Base-by-base conservation (phyloP, 2,888 invertebrate genomes). In the Lathronympha strigana region DNA sequence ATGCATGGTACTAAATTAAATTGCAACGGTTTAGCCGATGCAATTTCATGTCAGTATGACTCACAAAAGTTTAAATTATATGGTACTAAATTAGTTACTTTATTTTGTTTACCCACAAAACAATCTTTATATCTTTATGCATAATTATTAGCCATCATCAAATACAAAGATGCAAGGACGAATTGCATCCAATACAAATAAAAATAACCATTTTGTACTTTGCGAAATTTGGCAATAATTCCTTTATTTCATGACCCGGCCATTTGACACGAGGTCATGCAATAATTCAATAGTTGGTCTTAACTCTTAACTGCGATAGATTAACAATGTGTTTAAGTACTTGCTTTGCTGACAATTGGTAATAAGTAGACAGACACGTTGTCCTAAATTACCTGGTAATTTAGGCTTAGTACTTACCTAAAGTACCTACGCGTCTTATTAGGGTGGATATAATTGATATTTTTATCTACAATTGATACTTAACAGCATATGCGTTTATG, bases 231-330 rank as follows among this genome's bases (percentile, higher is more conserved):
- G 31, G 55, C 55, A 63, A 63, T 57, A 63, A 63, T 40, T 28
- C 40, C 38, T 13, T 36, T 40, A 21, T 49, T 57, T 57, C 63
- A 33, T 25, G 51, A 63, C 15, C 33, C 11, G 58, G 25, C 17
- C 57, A 63, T 63, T 51, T 51, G 43, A 63, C 51, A 43, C 63
- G 43, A 63, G 63, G 63, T 58, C 63, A 43, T 1, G n/a, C 45
- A 15, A 51, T 57, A 57, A 33, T 23, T 17, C 19, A 53, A 33
- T 23, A 43, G 28, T 25, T 40, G 25, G 33, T 3, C 25, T 15
- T 15, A 25, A 31, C 43, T 17, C 23, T 36, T 54, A 54, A 54
- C 33, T 38, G 25, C 43, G 40, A 38, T 40, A 33, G 31, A 15
- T 51, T 33, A 36, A 63, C 58, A 43, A 36, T 63, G 11, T 33